These are phyloP conservation scores for Lucilia sericata DNA, from an alignment of 1,140 invertebrate species.

Conservation along the genomic window DNA sequence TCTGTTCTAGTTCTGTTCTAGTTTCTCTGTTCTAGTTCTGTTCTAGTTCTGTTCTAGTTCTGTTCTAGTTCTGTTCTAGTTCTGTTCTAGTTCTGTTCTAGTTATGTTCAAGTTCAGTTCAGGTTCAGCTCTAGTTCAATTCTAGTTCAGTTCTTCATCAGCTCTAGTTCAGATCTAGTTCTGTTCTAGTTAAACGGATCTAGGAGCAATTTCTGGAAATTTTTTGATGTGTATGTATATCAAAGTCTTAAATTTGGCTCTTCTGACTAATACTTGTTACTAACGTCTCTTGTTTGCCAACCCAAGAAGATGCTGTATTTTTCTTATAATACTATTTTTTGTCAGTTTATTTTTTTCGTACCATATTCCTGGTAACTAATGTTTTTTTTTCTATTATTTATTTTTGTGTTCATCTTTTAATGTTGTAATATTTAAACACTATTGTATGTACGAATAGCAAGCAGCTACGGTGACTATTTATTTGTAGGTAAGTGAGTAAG, in stretches of 20 bases:
- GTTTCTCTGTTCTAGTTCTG: no score
- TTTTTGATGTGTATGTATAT: not conserved
- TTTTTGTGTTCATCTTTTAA: not conserved
- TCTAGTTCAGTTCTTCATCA: no score
- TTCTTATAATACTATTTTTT: not conserved
- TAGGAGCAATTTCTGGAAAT: not conserved
- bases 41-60: no score
- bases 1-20: no score
- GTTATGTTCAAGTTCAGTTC: no score
- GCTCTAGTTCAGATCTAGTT: no score
- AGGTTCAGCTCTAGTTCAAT: no score
- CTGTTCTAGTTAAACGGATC: no score
- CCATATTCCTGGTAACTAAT: not conserved
- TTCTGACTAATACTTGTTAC: not conserved
- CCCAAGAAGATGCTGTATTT: conserved; percentile 20
- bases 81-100: no score
- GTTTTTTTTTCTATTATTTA: not conserved
- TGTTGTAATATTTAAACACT: not conserved
- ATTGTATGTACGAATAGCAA: not conserved
- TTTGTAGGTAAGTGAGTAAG: not conserved
- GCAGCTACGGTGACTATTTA: not conserved
- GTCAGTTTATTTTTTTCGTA: not conserved
- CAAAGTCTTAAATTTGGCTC: no score
- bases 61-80: no score
- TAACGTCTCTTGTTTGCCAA: not conserved